A percentile compares a stretch with the other conserved stretches of the same genome.
Evolutionary conservation across 2,888 invertebrate species (phyloP).

Genomic region (Trisateles emortualis): DNA sequence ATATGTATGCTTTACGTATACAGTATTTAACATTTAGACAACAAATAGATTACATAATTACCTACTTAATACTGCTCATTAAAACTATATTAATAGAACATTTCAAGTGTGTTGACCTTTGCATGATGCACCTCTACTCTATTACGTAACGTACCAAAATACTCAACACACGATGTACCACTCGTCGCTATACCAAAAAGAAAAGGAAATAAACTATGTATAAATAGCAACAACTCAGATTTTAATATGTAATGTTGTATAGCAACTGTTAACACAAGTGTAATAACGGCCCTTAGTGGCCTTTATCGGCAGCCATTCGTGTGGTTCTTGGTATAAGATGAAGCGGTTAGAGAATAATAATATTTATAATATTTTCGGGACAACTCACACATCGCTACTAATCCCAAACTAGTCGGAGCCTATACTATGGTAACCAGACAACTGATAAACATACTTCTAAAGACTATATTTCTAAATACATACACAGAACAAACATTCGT

Average conservation of each 20-base stretch:
- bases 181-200: conserved; percentile 22
- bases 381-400: no score
- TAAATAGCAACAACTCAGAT: conserved; percentile 12
- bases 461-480: no score
- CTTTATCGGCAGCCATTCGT: conserved; percentile 23
- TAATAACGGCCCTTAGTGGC: conserved; percentile 39
- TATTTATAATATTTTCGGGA: no score
- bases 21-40: no score
- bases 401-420: no score
- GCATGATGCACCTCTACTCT: neutral
- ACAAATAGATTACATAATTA: no score
- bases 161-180: conserved; percentile 11
- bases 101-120: neutral
- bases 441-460: no score
- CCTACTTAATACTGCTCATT: no score
- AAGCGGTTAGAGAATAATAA: neutral
- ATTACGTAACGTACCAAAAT: conserved; percentile 21
- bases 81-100: neutral
- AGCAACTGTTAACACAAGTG: conserved; percentile 35
- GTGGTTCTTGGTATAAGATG: conserved; percentile 6
- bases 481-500: no score
- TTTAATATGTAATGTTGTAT: conserved; percentile 6
- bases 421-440: no score
- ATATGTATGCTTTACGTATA: no score
- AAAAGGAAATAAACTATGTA: conserved; percentile 14